Evolutionary conservation across 1,140 invertebrate species (phyloP).

Genomic region (Sweltsa coloradensis): DNA sequence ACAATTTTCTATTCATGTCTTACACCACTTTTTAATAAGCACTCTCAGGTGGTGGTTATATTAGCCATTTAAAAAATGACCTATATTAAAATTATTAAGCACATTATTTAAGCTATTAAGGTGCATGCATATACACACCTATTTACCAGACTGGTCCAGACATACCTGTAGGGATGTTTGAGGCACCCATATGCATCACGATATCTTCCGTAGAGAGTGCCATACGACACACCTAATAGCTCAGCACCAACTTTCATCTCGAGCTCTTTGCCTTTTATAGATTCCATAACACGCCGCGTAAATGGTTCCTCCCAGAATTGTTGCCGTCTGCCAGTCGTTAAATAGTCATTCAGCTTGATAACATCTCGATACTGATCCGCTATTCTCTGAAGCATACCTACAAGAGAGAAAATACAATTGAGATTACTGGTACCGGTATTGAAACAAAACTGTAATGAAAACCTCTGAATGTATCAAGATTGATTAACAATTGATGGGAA

Average conservation of each 20-base stretch:
- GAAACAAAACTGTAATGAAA: no score
- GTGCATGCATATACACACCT: background rate
- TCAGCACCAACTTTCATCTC: conserved; percentile 90
- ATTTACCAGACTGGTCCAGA: background rate
- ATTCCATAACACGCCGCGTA: conserved; percentile 71
- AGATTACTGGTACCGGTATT: no score
- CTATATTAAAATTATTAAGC: no score
- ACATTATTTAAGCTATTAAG: no score
- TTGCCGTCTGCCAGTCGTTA: conserved; percentile 69
- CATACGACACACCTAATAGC: conserved; percentile 76
- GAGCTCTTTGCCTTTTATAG: conserved; percentile 76
- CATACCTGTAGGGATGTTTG: conserved; percentile 61
- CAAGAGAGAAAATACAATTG: conserved; percentile 10
- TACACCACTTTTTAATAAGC: no score
- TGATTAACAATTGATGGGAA: no score
- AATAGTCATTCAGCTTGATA: conserved; percentile 77
- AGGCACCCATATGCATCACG: conserved; percentile 78
- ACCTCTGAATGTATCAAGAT: no score
- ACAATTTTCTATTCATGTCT: no score
- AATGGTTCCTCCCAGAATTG: conserved; percentile 86
- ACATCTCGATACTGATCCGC: conserved; percentile 53
- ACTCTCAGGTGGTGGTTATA: no score
- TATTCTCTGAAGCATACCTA: conserved; percentile 20
- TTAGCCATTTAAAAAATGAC: no score
- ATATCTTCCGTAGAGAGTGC: conserved; percentile 76